These are phyloP conservation scores for Apistogramma diplotaenia DNA, from an alignment of 2,113 vertebrate species.

Conservation along the genomic window DNA sequence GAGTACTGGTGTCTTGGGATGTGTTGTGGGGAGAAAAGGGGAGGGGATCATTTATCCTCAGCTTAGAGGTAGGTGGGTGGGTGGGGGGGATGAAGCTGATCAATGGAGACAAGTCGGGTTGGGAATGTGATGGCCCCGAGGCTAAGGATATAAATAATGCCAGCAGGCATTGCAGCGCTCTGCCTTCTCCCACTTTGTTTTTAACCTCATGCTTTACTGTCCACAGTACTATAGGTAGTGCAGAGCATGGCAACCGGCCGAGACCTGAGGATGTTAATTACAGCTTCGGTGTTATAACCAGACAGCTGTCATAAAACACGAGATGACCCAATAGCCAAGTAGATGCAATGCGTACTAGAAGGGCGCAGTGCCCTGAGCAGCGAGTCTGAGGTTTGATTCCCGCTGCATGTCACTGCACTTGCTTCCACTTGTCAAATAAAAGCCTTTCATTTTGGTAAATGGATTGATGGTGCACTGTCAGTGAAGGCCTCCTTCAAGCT, in stretches of 20 bases:
- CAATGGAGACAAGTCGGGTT: slow-evolving; percentile 64
- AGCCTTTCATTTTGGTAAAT: not conserved
- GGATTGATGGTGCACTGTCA: not conserved
- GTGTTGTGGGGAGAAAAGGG: slow-evolving; percentile 23
- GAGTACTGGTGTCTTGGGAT: slow-evolving; percentile 47
- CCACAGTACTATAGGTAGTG: not conserved
- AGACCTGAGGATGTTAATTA: not conserved
- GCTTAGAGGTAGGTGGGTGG: slow-evolving; percentile 11
- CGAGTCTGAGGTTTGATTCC: not conserved
- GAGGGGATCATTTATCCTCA: slow-evolving; percentile 44
- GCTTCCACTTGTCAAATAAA: not conserved
- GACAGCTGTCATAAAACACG: not conserved
- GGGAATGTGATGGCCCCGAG: slow-evolving; percentile 61
- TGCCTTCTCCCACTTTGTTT: slow-evolving; percentile 32
- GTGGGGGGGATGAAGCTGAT: slow-evolving; percentile 46
- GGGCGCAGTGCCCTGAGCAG: not conserved
- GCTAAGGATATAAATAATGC: slow-evolving; percentile 64
- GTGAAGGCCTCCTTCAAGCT: not conserved
- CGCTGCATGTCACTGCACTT: not conserved
- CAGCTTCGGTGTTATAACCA: not conserved
- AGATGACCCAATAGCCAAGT: not conserved
- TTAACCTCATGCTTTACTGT: slow-evolving; percentile 20
- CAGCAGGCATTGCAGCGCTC: slow-evolving; percentile 44
- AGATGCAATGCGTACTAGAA: too few relatives aligned
- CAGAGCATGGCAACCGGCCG: not conserved